Percentiles rank a stretch among this genome's conserved stretches.
phyloP scores from a whole-genome alignment of 2,113 vertebrate genomes.

The Grammomys dolichurus region DNA sequence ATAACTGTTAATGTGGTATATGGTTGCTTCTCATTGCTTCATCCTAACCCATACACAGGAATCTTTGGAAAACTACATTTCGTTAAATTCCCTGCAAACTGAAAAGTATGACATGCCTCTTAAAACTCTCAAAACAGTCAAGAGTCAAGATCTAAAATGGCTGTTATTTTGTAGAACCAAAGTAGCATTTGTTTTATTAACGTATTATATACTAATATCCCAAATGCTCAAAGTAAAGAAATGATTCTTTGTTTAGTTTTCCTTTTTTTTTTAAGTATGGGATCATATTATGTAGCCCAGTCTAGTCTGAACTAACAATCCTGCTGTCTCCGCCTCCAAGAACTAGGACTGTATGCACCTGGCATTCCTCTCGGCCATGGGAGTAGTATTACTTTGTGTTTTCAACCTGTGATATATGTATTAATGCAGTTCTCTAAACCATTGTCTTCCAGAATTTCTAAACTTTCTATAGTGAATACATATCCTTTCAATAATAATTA shows the following conservation, averaged over 20 bases:
- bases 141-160: background rate
- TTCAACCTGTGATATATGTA: background rate
- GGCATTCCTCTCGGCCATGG: background rate
- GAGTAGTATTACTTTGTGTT: background rate
- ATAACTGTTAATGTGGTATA: background rate
- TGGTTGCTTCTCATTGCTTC: background rate
- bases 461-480: background rate
- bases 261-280: background rate
- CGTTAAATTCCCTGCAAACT: conserved; percentile 1
- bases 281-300: background rate
- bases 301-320: background rate
- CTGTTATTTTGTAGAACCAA: background rate
- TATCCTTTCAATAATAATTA: background rate
- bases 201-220: background rate
- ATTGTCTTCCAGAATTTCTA: background rate
- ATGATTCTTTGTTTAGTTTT: no score
- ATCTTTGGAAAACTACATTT: background rate
- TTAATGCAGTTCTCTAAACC: background rate
- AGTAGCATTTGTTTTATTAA: conserved; percentile 9
- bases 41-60: background rate
- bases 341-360: background rate
- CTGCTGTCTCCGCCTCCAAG: background rate
- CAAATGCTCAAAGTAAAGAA: background rate
- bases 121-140: background rate
- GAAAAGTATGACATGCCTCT: background rate